phyloP scores from a whole-genome alignment of 2,888 invertebrate species.

The Unio pictorum region DNA sequence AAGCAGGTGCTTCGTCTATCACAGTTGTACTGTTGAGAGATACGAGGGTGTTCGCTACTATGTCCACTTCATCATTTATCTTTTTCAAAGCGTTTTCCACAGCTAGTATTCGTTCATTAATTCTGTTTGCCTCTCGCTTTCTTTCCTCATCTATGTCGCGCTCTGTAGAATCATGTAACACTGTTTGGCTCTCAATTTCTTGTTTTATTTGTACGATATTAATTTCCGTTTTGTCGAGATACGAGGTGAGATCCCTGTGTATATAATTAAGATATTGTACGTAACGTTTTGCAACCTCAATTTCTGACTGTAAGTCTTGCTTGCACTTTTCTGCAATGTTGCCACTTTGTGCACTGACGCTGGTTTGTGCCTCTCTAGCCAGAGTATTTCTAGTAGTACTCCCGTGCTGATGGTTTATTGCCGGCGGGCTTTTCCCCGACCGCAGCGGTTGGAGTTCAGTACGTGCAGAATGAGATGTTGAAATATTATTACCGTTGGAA shows the following conservation, averaged over 20 bases:
- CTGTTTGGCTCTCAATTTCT: constrained; percentile 14
- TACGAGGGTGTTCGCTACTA: constrained; percentile 15
- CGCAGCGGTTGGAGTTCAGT: neutral
- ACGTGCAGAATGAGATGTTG: neutral
- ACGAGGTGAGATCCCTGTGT: constrained; percentile 21
- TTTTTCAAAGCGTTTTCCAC: constrained; percentile 20
- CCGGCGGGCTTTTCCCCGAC: too few species aligned
- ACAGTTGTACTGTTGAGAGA: constrained; percentile 17
- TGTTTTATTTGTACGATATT: constrained; percentile 21
- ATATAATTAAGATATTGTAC: constrained; percentile 25
- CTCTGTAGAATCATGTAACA: constrained; percentile 12
- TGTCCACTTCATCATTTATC: constrained; percentile 15
- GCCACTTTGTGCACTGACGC: too few species aligned
- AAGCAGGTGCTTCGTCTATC: constrained; percentile 7
- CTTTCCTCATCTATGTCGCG: constrained; percentile 25
- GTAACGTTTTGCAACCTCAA: constrained; percentile 4
- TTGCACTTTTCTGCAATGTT: too few species aligned
- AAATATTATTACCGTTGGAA: neutral
- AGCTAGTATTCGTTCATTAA: constrained; percentile 22
- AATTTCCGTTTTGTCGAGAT: constrained; percentile 20
- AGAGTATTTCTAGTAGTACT: too few species aligned
- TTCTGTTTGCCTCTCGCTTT: constrained; percentile 17
- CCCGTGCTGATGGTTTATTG: too few species aligned
- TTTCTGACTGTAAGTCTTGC: too few species aligned
- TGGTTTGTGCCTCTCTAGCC: too few species aligned